These are phyloP conservation scores for Catharus bicknelli DNA, from an alignment of 2,113 vertebrate species.

Conservation along the genomic window DNA sequence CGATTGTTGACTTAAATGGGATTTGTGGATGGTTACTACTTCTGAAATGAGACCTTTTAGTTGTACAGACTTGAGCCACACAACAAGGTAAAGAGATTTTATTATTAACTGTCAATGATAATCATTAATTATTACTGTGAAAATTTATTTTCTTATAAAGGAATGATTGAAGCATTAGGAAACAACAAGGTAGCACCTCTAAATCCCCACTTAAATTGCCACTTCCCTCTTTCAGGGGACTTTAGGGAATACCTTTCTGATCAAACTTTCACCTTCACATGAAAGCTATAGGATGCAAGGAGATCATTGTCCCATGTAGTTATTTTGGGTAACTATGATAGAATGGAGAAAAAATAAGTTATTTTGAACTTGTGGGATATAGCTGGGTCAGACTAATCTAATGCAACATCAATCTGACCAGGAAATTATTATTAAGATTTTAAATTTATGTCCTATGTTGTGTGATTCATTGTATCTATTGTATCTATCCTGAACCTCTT, in stretches of 20 bases:
- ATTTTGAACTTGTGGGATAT: neutral
- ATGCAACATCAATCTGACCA: neutral
- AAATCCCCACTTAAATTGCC: neutral
- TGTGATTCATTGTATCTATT: neutral
- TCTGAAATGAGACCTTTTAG: neutral
- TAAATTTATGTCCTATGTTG: neutral
- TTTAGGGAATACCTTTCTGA: neutral
- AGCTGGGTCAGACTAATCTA: neutral
- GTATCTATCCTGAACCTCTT: neutral
- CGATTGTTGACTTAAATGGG: neutral
- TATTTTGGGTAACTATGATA: neutral
- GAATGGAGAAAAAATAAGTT: neutral
- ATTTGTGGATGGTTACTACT: neutral
- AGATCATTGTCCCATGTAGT: neutral
- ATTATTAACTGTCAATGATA: neutral
- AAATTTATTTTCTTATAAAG: neutral
- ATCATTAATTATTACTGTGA: neutral
- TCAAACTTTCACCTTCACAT: neutral
- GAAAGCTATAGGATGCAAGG: neutral
- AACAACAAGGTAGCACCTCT: neutral
- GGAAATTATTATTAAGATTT: neutral
- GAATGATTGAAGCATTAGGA: neutral
- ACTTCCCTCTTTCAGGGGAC: neutral
- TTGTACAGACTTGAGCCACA: neutral
- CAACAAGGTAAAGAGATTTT: neutral